phyloP scores from a whole-genome alignment of 1,140 invertebrate genomes.

The Lasioglossum albipes region DNA sequence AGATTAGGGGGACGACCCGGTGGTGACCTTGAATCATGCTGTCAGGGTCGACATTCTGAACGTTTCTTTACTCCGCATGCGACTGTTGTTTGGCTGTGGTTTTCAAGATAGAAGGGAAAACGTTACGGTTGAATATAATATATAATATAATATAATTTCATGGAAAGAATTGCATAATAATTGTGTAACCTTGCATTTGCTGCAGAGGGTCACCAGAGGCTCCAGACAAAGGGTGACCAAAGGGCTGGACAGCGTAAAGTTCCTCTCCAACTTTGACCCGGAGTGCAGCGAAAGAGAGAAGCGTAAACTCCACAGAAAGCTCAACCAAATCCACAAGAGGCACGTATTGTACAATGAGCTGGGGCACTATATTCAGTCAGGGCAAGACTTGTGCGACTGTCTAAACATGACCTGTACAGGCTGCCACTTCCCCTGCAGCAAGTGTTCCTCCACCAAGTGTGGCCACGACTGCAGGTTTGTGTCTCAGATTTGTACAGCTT shows the following conservation, averaged over 20 bases:
- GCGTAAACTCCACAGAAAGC: slow-evolving; percentile 75
- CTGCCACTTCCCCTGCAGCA: slow-evolving; percentile 89
- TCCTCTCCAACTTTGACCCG: slow-evolving; percentile 77
- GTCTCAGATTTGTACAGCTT: neutral
- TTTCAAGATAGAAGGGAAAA: too few species aligned
- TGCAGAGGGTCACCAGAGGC: slow-evolving; percentile 65
- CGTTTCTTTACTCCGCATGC: too few species aligned
- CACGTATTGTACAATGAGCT: slow-evolving; percentile 74
- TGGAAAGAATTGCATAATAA: too few species aligned
- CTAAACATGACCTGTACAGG: slow-evolving; percentile 85
- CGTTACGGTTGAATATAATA: too few species aligned
- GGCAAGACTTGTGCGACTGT: slow-evolving; percentile 89
- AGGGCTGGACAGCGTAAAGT: slow-evolving; percentile 66
- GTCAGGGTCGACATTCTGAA: too few species aligned
- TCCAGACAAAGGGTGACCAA: slow-evolving; percentile 50
- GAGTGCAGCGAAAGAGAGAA: slow-evolving; percentile 77
- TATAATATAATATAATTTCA: too few species aligned
- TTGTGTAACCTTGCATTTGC: neutral
- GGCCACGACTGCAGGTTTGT: slow-evolving; percentile 82
- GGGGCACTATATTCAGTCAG: slow-evolving; percentile 78
- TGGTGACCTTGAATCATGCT: too few species aligned
- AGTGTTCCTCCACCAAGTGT: slow-evolving; percentile 85
- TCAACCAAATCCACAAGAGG: slow-evolving; percentile 71
- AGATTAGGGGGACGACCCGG: neutral
- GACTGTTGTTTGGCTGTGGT: too few species aligned